Conservation (phyloP, 2,888 invertebrate species). For the Tiliacea citrago region DNA sequence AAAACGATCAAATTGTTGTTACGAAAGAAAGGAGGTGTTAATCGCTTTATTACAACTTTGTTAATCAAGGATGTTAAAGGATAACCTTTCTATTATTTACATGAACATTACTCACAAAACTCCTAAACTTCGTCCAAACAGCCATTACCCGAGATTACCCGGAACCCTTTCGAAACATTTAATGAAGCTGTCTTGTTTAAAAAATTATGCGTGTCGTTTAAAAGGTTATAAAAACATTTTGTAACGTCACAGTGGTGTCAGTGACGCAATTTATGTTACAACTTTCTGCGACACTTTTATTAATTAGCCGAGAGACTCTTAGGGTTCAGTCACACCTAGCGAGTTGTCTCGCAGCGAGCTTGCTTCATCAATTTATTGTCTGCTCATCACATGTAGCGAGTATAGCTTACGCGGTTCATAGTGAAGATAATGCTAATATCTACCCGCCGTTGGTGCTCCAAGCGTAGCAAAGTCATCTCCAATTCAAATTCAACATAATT, state of each 20-base stretch:
- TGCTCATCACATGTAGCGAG: background rate
- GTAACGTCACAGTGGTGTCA: constrained; percentile 61
- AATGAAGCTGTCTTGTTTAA: constrained; percentile 57
- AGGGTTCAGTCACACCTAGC: constrained; percentile 8
- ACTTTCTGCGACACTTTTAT: constrained; percentile 74
- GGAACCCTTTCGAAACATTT: constrained; percentile 56
- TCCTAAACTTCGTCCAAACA: constrained; percentile 37
- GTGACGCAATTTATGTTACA: constrained; percentile 69
- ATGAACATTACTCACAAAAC: constrained; percentile 32
- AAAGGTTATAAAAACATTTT: constrained; percentile 67
- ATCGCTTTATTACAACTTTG: constrained; percentile 26
- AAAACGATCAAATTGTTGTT: background rate
- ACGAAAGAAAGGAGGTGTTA: background rate
- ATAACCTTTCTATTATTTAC: constrained; percentile 12
- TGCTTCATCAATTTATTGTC: background rate
- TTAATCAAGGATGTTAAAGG: constrained; percentile 38
- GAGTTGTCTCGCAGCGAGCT: background rate
- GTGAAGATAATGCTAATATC: background rate
- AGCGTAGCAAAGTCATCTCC: background rate
- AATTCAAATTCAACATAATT: too few relatives aligned
- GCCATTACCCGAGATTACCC: constrained; percentile 33
- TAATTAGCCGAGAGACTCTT: constrained; percentile 68
- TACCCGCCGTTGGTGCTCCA: background rate
- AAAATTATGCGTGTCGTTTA: constrained; percentile 66
- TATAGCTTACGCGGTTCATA: background rate